Evolutionary conservation across 2,113 vertebrate species (phyloP).

Genomic region (Cisticola juncidis): DNA sequence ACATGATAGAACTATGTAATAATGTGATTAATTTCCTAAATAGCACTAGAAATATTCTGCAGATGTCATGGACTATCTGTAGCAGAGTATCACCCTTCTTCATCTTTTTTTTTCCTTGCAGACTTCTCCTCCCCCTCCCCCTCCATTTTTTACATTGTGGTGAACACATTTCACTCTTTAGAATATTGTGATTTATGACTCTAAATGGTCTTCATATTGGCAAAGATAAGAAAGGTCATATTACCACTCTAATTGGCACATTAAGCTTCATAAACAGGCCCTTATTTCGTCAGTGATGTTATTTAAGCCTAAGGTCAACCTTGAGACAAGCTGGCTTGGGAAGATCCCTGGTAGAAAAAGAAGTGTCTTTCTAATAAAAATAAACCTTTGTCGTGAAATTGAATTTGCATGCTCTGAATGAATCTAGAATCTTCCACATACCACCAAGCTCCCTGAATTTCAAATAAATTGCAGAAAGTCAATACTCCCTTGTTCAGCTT

Average conservation of each 20-base stretch:
- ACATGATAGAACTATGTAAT: not conserved
- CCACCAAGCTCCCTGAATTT: not conserved
- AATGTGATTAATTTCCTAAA: not conserved
- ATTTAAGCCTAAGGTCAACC: constrained; percentile 46
- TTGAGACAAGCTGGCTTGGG: not conserved
- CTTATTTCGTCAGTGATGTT: constrained; percentile 9
- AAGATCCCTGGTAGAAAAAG: not conserved
- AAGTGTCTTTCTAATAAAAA: not conserved
- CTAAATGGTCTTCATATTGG: not conserved
- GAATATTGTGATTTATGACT: not conserved
- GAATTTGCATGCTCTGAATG: not conserved
- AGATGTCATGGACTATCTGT: not conserved
- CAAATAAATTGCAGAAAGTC: not conserved
- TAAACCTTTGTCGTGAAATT: not conserved
- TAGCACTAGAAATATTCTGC: not conserved
- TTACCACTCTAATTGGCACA: constrained; percentile 7
- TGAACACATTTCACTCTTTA: not conserved
- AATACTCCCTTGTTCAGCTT: not conserved
- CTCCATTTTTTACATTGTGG: not conserved
- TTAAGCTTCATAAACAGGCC: not conserved
- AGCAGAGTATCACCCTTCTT: not conserved
- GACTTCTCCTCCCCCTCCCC: not conserved
- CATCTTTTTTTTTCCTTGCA: not conserved
- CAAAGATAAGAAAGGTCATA: not conserved
- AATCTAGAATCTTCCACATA: not conserved